These are phyloP conservation scores for Eulemur coronatus DNA, from an alignment of 2,797 vertebrate species.

Conservation along the genomic window DNA sequence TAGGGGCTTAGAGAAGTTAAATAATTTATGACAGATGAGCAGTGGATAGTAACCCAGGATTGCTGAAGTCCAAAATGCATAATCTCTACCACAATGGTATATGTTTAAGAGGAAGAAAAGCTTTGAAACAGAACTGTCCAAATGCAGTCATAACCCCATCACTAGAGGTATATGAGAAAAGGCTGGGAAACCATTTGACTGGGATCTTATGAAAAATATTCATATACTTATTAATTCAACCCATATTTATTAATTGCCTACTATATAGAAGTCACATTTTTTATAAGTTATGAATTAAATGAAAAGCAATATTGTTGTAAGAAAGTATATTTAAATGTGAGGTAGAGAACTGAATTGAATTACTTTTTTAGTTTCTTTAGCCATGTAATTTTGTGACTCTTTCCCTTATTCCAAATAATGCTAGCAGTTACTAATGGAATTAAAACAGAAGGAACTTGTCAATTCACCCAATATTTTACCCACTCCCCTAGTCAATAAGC, in stretches of 20 bases:
- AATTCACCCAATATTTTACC: conserved; percentile 41
- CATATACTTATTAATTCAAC: conserved; percentile 9
- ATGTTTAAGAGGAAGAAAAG: background rate
- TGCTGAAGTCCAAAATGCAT: background rate
- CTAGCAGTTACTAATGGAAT: conserved; percentile 26
- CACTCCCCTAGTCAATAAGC: background rate
- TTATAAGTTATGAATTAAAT: background rate
- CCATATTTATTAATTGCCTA: background rate
- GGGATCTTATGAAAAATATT: background rate
- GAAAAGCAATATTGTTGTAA: background rate
- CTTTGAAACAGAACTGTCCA: background rate
- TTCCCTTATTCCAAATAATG: conserved; percentile 22
- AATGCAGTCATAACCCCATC: background rate
- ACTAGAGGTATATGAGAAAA: background rate
- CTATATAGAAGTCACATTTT: background rate
- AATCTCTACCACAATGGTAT: background rate
- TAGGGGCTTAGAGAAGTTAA: background rate
- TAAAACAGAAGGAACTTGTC: conserved; percentile 44
- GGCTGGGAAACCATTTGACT: background rate
- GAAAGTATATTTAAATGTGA: background rate
- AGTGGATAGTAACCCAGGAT: background rate
- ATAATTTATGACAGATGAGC: background rate
- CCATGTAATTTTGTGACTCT: background rate
- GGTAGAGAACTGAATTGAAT: background rate
- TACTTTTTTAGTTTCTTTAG: conserved; percentile 8